Evolutionary conservation across 92 coral and sea anemone genomes (phyloP).

Genomic region (Bergia puertoricense): DNA sequence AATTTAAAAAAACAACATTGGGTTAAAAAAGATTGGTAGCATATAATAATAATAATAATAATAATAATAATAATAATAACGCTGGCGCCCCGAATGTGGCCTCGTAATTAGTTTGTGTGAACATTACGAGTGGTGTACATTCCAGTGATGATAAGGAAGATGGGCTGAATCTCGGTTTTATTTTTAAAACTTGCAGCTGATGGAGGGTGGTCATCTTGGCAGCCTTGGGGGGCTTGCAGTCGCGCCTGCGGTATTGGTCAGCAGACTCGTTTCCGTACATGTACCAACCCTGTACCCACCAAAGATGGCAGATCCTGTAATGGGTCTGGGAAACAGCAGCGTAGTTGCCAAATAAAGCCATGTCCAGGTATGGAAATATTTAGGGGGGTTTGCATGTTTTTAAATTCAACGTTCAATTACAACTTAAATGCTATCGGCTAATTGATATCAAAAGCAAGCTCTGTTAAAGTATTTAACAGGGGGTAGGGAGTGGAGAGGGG

Average conservation of each 20-base stretch:
- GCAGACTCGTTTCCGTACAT: slow-evolving; percentile 7
- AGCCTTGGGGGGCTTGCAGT: slow-evolving; percentile 30
- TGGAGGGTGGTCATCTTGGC: slow-evolving; percentile 35
- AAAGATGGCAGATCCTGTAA: slow-evolving; percentile 7
- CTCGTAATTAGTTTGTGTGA: no score
- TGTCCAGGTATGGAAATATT: slow-evolving; percentile 15
- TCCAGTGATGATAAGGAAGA: not conserved
- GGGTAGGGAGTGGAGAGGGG: no score
- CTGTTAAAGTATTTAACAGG: no score
- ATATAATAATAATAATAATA: no score
- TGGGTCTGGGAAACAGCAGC: slow-evolving; percentile 17
- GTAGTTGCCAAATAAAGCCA: slow-evolving; percentile 24
- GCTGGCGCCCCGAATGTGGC: no score
- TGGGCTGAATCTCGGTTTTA: not conserved
- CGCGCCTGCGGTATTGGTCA: slow-evolving; percentile 21
- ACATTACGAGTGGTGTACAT: no score
- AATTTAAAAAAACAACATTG: no score
- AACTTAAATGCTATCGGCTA: no score
- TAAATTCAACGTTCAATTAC: no score
- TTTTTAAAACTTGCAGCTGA: not conserved
- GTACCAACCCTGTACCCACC: slow-evolving; percentile 25
- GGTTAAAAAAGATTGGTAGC: no score
- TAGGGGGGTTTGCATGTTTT: not conserved
- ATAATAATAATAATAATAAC: no score
- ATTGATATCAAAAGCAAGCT: no score